Evolutionary conservation across 2,797 vertebrate genomes (phyloP).

Genomic region (Dallia pectoralis): DNA sequence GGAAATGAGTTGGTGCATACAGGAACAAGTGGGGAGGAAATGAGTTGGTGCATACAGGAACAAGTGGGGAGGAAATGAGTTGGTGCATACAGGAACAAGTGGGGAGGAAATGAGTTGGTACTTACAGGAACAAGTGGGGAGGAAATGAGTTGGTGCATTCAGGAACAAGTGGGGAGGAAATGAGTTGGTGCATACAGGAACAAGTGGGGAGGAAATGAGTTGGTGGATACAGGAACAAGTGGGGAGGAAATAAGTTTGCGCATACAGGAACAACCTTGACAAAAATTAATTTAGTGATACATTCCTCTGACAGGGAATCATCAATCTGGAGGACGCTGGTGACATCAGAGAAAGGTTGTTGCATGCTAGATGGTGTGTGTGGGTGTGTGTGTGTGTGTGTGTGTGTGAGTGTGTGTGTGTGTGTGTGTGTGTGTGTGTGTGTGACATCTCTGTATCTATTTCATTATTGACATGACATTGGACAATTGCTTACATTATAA

Average conservation of each 20-base stretch:
- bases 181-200: background rate
- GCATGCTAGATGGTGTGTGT: background rate
- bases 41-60: background rate
- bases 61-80: constrained; percentile 5
- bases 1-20: background rate
- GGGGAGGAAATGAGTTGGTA: background rate
- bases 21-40: background rate
- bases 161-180: background rate
- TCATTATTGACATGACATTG: constrained; percentile 4
- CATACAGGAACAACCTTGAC: constrained; percentile 2
- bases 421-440: background rate
- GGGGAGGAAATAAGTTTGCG: background rate
- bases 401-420: background rate
- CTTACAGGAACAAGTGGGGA: background rate
- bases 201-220: constrained; percentile 5
- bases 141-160: constrained; percentile 1
- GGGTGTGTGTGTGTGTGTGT: background rate
- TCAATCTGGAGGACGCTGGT: background rate
- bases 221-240: background rate
- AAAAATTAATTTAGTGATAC: constrained; percentile 2
- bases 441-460: background rate
- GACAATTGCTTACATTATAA: background rate
- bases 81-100: background rate
- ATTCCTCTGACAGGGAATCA: background rate
- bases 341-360: background rate